These are phyloP conservation scores for Lasius fuliginosus DNA, from an alignment of 2,888 invertebrate genomes.

Conservation along the genomic window DNA sequence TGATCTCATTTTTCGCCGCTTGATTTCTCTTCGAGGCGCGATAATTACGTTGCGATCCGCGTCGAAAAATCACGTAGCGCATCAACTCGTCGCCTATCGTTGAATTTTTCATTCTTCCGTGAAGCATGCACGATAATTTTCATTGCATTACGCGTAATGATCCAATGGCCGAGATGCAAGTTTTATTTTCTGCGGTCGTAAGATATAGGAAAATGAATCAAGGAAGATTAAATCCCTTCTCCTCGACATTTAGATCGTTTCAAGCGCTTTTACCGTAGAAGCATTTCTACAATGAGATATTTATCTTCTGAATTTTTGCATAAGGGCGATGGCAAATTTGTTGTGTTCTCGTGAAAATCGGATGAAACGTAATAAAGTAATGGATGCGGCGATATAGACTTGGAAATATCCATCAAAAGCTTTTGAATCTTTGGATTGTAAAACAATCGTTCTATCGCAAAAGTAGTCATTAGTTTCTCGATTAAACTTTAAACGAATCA, in stretches of 20 bases:
- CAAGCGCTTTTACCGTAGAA: slow-evolving; percentile 16
- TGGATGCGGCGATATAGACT: slow-evolving; percentile 66
- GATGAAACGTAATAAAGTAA: slow-evolving; percentile 70
- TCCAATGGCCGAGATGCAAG: slow-evolving; percentile 6
- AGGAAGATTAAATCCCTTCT: slow-evolving; percentile 39
- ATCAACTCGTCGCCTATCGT: background rate
- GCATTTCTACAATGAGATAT: slow-evolving; percentile 39
- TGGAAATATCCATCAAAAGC: slow-evolving; percentile 50
- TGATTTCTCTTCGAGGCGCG: slow-evolving; percentile 31
- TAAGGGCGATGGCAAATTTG: slow-evolving; percentile 68
- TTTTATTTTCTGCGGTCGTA: slow-evolving; percentile 26
- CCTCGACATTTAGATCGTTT: slow-evolving; percentile 40
- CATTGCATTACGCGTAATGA: slow-evolving; percentile 15
- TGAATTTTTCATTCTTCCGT: slow-evolving; percentile 16
- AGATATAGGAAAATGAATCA: slow-evolving; percentile 15
- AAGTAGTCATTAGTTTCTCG: background rate
- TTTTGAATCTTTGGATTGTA: slow-evolving; percentile 43
- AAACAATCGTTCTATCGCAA: slow-evolving; percentile 43
- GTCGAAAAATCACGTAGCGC: background rate
- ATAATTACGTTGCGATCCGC: background rate
- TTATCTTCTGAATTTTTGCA: slow-evolving; percentile 55
- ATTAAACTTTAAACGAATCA: slow-evolving; percentile 7
- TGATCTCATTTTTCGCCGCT: slow-evolving; percentile 38
- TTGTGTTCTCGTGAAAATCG: slow-evolving; percentile 66
- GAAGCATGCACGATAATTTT: background rate